Evolutionary conservation across 2,113 vertebrate genomes (phyloP).

Genomic region (Sturnus vulgaris): DNA sequence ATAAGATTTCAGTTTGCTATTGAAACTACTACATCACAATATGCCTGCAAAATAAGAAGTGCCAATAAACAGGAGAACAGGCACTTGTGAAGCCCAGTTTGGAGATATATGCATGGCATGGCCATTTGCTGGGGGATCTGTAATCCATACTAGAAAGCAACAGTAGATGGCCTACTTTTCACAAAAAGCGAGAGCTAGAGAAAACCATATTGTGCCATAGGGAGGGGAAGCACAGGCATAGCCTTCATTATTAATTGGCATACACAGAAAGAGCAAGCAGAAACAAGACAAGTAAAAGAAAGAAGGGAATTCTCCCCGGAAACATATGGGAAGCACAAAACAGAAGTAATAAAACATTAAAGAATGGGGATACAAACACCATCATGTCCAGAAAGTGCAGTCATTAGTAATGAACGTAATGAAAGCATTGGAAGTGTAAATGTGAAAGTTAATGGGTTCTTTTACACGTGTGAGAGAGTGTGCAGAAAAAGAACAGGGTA

Average conservation of each 20-base stretch:
- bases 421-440: conserved; percentile 64
- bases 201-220: not conserved
- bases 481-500: not conserved
- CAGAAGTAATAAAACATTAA: conserved; percentile 60
- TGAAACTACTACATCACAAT: not conserved
- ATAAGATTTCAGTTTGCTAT: not conserved
- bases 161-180: conserved; percentile 79
- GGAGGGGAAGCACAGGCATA: conserved; percentile 24
- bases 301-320: conserved; percentile 33
- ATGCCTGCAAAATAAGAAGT: not conserved
- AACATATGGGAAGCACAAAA: conserved; percentile 49
- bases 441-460: conserved; percentile 49
- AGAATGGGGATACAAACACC: conserved; percentile 37
- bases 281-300: conserved; percentile 44
- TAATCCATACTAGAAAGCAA: conserved; percentile 69
- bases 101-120: not conserved
- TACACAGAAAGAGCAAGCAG: conserved; percentile 3
- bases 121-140: not conserved
- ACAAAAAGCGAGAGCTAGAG: conserved; percentile 64
- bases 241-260: conserved; percentile 46
- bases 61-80: not conserved
- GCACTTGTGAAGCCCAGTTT: not conserved
- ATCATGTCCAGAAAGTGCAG: conserved; percentile 17
- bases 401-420: conserved; percentile 26
- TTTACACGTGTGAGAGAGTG: conserved; percentile 1